Base-by-base conservation (phyloP, 2,113 vertebrate species). In the Ptilorrhoa leucosticta region DNA sequence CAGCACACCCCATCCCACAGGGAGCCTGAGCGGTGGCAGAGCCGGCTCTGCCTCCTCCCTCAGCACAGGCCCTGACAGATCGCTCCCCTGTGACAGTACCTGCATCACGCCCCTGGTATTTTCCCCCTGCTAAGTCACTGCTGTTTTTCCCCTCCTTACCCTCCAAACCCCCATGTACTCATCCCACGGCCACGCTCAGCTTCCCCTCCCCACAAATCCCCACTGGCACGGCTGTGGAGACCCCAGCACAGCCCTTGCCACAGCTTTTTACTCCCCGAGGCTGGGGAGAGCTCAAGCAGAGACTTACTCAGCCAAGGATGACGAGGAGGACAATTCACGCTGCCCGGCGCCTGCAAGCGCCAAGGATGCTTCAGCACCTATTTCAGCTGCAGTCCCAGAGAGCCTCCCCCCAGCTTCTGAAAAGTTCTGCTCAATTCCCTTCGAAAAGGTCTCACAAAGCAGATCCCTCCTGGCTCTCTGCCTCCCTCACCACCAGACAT, bases 361-460 rank as follows among this genome's bases (percentile, higher is more conserved):
- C 93, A 83, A 78, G 71, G 90, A 83, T 93, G 82, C 93, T 86
- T 85, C 91, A 95, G 87, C 85, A 82, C 72, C 83, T 58, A 15
- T 1, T 73, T 22, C 96, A 89, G 83, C 90, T 63, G 75, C 88
- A 6, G 4, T 26, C 57, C 45, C 66, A 10, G 19, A 7, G 2
- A 73, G 21, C n/a, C 39, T 72, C 28, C 61, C 58, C 47, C 3
- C 40, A 68, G 0, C 69, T 84, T 64, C 87, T 71, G 72, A 30
- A 21, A 68, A 93, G 54, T 68, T 84, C 23, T 51, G 24, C 65
- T 89, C 80, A 27, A 2, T 68, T 89, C 83, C 48, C 60, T 42
- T 37, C 0, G 0, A 40, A 63, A 90, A 92, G 35, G 83, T 78
- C 90, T 78, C 23, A 2, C 84, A 79, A 87, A 93, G 83, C 83